A percentile compares a stretch with the other conserved stretches of the same genome.
Conservation (phyloP, 2,113 vertebrate genomes). For the Eonycteris spelaea region DNA sequence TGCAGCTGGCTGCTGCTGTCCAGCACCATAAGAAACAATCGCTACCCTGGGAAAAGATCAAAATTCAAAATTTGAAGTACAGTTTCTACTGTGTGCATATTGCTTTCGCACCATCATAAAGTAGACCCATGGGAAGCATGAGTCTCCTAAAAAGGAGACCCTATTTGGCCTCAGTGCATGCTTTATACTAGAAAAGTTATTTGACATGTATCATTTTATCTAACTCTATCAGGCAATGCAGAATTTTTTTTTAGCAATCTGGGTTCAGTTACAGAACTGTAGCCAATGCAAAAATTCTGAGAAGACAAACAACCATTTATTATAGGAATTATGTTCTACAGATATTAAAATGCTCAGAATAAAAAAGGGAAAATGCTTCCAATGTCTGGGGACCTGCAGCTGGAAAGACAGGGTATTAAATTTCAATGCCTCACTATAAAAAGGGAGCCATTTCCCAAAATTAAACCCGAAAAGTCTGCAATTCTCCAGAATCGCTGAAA, state of each 20-base stretch:
- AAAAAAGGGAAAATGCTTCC: neutral
- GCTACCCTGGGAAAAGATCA: neutral
- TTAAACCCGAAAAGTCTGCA: neutral
- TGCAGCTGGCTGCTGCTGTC: neutral
- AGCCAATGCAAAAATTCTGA: neutral
- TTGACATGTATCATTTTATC: neutral
- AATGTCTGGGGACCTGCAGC: rapidly evolving
- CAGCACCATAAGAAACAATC: neutral
- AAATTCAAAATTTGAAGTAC: neutral
- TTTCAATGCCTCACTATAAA: neutral
- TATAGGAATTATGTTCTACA: neutral
- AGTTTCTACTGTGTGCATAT: neutral
- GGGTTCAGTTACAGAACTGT: neutral
- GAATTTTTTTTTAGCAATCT: neutral
- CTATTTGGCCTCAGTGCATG: neutral
- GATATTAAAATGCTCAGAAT: neutral
- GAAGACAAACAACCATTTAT: neutral
- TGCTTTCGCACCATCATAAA: neutral
- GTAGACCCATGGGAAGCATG: neutral
- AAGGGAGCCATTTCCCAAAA: neutral
- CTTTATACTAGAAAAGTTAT: neutral
- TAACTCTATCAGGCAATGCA: neutral
- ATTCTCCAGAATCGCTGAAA: neutral
- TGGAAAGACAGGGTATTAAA: neutral
- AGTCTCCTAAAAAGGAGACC: neutral